Conservation (phyloP, 2,113 vertebrate genomes). For the Daubentonia madagascariensis region DNA sequence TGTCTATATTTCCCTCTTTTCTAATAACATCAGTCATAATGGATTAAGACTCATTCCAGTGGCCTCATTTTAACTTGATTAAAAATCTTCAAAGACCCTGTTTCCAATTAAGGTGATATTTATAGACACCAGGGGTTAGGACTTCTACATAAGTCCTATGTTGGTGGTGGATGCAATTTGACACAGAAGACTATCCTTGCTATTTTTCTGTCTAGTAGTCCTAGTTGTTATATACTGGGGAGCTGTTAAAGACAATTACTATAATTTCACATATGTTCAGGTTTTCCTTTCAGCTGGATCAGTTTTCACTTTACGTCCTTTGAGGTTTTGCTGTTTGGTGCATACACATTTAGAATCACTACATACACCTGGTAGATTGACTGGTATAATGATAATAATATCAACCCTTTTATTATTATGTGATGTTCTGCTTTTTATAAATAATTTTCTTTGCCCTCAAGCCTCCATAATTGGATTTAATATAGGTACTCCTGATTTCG, state of each 20-base stretch:
- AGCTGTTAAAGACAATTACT: background rate
- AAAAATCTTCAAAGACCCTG: too few relatives aligned
- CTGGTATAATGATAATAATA: background rate
- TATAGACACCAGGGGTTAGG: too few relatives aligned
- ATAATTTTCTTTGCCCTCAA: background rate
- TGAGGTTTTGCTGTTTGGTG: too few relatives aligned
- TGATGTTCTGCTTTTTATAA: background rate
- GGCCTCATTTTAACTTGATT: too few relatives aligned
- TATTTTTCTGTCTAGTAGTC: background rate
- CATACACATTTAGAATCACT: background rate
- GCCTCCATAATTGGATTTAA: background rate
- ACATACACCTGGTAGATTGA: background rate
- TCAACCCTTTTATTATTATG: background rate
- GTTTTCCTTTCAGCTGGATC: background rate
- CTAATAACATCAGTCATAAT: too few relatives aligned
- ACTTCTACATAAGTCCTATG: too few relatives aligned
- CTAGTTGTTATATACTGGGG: background rate
- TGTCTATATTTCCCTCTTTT: too few relatives aligned
- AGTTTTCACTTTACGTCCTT: background rate
- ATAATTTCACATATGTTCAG: background rate
- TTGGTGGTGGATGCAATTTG: too few relatives aligned
- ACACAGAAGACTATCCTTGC: too few relatives aligned
- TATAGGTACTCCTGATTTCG: background rate
- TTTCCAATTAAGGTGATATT: too few relatives aligned
- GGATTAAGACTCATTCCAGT: too few relatives aligned